phyloP scores from a whole-genome alignment of 2,797 vertebrate species.

The Schizopygopsis pylzovi region DNA sequence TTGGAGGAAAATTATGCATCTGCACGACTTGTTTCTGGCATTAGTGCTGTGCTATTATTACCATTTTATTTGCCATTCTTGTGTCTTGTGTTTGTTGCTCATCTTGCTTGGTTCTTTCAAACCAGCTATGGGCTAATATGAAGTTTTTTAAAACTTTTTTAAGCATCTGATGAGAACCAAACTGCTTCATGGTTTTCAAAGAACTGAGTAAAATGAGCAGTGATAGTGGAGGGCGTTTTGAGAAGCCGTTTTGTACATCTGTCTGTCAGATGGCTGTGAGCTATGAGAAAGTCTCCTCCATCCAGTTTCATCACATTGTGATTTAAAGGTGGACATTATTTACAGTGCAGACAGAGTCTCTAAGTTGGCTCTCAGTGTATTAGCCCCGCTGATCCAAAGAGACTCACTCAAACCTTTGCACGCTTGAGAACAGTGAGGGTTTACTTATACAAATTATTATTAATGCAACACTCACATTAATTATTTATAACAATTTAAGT shows the following conservation, averaged over 20 bases:
- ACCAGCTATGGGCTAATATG: not conserved
- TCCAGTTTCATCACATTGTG: slow-evolving; percentile 53
- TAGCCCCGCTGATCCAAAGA: not conserved
- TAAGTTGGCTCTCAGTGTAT: slow-evolving; percentile 2
- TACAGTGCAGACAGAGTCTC: slow-evolving; percentile 36
- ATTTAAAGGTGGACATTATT: slow-evolving; percentile 58
- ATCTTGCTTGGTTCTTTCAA: not conserved
- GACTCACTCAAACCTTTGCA: not conserved
- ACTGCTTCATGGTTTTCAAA: not conserved
- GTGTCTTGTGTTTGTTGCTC: not conserved
- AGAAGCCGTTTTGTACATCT: slow-evolving; percentile 31
- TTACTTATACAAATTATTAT: not conserved
- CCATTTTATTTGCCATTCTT: not conserved
- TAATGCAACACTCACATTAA: not conserved
- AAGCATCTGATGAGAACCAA: not conserved
- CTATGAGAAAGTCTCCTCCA: slow-evolving; percentile 45
- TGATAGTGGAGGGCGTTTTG: not conserved
- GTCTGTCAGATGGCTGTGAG: slow-evolving; percentile 44
- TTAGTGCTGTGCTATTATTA: not conserved
- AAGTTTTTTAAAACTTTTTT: not conserved
- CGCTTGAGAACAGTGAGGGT: not conserved
- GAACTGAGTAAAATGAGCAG: slow-evolving; percentile 1
- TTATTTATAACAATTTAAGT: not conserved
- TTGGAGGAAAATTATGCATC: not conserved
- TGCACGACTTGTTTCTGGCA: not conserved